phyloP scores from a whole-genome alignment of 2,113 vertebrate genomes.

The Seriola rivoliana region DNA sequence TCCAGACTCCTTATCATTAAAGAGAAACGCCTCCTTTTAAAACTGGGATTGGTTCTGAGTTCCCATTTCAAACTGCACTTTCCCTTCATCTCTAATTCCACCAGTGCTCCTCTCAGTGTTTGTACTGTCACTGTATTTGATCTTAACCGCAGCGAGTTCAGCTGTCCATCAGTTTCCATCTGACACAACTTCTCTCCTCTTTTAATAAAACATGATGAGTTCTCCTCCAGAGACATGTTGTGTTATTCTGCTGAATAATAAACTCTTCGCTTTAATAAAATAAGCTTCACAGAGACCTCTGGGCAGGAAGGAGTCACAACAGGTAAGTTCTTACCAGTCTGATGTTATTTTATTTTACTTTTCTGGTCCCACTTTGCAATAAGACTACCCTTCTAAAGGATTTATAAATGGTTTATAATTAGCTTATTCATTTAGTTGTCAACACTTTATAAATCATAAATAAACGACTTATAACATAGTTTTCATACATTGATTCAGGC shows the following conservation, averaged over 20 bases:
- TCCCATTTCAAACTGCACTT: constrained; percentile 1
- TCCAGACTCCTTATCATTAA: constrained; percentile 42
- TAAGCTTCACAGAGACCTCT: not conserved
- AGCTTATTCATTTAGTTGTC: too few species aligned
- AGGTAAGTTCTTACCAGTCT: too few species aligned
- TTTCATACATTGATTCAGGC: too few species aligned
- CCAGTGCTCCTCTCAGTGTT: not conserved
- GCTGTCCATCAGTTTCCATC: constrained; percentile 11
- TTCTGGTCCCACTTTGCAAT: too few species aligned
- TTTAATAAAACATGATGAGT: not conserved
- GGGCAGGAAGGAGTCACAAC: not conserved
- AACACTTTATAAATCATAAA: too few species aligned
- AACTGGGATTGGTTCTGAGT: constrained; percentile 1
- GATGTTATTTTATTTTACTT: too few species aligned
- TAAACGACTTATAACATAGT: too few species aligned
- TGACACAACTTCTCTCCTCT: not conserved
- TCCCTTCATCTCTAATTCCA: constrained; percentile 13
- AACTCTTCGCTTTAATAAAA: constrained; percentile 7
- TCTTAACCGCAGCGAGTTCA: not conserved
- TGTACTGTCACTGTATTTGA: constrained; percentile 24
- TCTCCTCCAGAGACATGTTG: not conserved
- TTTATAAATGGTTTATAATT: too few species aligned
- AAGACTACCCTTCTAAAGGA: too few species aligned
- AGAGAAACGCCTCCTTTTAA: constrained; percentile 19
- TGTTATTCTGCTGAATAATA: not conserved